phyloP scores from a whole-genome alignment of 2,113 vertebrate genomes.

The Glaucidium brasilianum region DNA sequence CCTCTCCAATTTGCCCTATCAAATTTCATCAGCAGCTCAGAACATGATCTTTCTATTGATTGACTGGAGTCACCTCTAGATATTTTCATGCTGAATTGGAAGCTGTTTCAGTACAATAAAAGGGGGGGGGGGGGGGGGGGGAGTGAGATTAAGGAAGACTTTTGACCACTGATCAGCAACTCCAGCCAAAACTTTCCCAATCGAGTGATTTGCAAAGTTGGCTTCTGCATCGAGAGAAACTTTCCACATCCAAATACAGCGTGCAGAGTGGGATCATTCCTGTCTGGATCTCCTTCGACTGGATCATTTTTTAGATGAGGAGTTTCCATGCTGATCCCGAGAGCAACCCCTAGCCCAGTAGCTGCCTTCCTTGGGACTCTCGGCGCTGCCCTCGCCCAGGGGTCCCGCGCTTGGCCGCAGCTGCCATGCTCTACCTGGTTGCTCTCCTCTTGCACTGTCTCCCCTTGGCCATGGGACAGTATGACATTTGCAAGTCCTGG shows the following conservation, averaged over 20 bases:
- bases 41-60: conserved; percentile 70
- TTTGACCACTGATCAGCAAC: conserved; percentile 61
- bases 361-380: conserved; percentile 71
- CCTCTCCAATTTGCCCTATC: conserved; percentile 61
- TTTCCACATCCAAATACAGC: not conserved
- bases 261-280: not conserved
- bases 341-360: conserved; percentile 70
- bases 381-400: conserved; percentile 34
- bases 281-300: not conserved
- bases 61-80: conserved; percentile 71
- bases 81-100: conserved; percentile 64
- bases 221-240: not conserved
- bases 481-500: conserved; percentile 97
- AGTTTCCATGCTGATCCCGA: conserved; percentile 82
- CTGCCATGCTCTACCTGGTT: conserved; percentile 85
- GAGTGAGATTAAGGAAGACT: conserved; percentile 60
- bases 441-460: conserved; percentile 82
- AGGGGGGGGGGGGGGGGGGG: not conserved
- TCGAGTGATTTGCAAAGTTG: not conserved
- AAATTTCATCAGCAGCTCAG: conserved; percentile 72
- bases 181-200: conserved; percentile 38
- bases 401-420: conserved; percentile 8
- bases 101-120: conserved; percentile 22
- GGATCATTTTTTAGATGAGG: conserved; percentile 50
- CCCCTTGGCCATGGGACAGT: conserved; percentile 85